Evolutionary conservation across 2,797 vertebrate genomes (phyloP), one percentile per base, ranked within the genome.

Genomic region (Odontamblyopus rebecca): DNA sequence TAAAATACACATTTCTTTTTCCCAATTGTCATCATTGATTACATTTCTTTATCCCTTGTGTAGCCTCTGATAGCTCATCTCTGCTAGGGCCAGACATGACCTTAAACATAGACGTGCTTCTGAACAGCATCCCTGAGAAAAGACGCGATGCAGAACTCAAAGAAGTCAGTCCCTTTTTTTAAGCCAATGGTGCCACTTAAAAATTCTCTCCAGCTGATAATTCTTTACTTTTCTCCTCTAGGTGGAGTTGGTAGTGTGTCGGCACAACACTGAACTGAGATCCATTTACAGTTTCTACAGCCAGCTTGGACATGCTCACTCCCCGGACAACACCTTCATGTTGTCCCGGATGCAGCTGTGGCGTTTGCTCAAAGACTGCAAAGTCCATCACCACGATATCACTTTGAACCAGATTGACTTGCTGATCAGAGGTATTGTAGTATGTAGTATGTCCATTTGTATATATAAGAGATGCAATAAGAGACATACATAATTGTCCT

Each of bases 341-440:
- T 91, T 99, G 88, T 95, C 90, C 18, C 93, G 90, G 67, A 86
- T 99, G 75, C 95, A 96, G 62, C 94, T 98, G 67, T 98, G 96
- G 95, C 93, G 94, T 48, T 94, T 99, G 78, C 91, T 99, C 38
- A 97, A 96, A 89, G 97, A 99, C 75, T 98, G 97, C 62, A 71
- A 61, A 7, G 75, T 96, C 50, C 95, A 97, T 73, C 93, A 91
- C 64, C 92, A 93, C 4, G 81, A 80, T 15, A 0, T 92, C 67
- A 95, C 90, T 1, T 92, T 98, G 4, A 90, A 91, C 0, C 92
- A 95, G 59, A 88, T 96, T 70, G 95, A 97, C 75, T 87, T 83
- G 29, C 74, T 95, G 0, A 51, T 95, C 68, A 77, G 70, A 0
- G 93, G 97, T 96, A 85, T 56, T 29, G 9, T 27, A 19, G 27